Evolutionary conservation across 2,888 invertebrate species (phyloP).

Genomic region (Polietes domitor): DNA sequence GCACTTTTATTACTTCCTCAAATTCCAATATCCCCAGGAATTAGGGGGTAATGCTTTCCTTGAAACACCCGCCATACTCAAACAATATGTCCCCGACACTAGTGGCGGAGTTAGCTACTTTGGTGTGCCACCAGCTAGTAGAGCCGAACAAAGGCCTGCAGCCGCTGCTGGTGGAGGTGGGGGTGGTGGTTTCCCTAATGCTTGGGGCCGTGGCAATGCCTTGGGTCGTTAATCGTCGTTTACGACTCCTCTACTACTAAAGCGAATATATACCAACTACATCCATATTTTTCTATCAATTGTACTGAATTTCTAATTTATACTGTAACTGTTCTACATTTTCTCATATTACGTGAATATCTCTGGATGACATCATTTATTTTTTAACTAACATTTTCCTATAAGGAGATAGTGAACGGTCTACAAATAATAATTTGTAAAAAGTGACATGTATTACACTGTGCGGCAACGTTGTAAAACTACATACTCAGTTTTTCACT

Average conservation of each 20-base stretch:
- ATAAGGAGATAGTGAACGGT: not conserved
- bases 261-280: conserved; percentile 14
- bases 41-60: conserved; percentile 92
- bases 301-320: conserved; percentile 57
- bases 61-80: conserved; percentile 90
- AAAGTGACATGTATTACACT: not conserved
- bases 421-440: conserved; percentile 16
- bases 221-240: conserved; percentile 83
- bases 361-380: not conserved
- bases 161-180: conserved; percentile 67
- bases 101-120: conserved; percentile 88
- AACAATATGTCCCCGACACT: conserved; percentile 83
- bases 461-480: too few species aligned
- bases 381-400: conserved; percentile 22
- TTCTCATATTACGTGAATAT: not conserved
- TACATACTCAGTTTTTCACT: too few species aligned
- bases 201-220: conserved; percentile 90
- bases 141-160: conserved; percentile 71
- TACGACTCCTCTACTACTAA: not conserved
- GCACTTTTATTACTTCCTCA: conserved; percentile 98
- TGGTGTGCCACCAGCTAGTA: conserved; percentile 85
- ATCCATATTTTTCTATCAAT: conserved; percentile 59
- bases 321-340: not conserved
- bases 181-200: conserved; percentile 82
- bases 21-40: conserved; percentile 98